Base-by-base conservation (phyloP, 2,888 invertebrate species). In the Alentia gelatinosa region DNA sequence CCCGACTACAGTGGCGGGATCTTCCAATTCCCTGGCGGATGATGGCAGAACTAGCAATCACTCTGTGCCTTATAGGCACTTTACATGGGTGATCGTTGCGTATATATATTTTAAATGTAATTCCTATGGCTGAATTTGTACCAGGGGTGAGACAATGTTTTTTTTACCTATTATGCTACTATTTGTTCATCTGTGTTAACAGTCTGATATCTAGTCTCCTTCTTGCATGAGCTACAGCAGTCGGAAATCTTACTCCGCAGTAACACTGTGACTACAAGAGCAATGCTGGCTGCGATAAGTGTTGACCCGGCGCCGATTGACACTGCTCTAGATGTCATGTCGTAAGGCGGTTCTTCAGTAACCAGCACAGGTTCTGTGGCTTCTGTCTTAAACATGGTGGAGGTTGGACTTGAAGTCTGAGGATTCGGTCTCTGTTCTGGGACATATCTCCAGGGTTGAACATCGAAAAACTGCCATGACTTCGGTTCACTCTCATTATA, bases 391-490 rank as follows among this genome's bases (percentile, higher is more conserved):
- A 30, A 4, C 12, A 30, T 9, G 19, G 26, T 5, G 15, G 63
- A 5, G 5, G 63, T 47, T 9, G 63, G 63, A 5, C n/a, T n/a
- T 5, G 63, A n/a, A 63, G 5, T 19, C 26, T 63, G 9, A 19
- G 63, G 26, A n/a, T 7, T 47, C 47, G 19, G 19, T 19, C 47
- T 19, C 30, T 74, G 74, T 74, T 74, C 30, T 74, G 4, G 74
- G 33, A 74, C 74, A 23, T 79, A 79, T 15, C 39, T 35, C 79
- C 79, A 79, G 15, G 79, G 79, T 12, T 37, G 39, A 37, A 39
- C 15, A 26, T 86, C 86, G 30, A 86, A 86, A 19, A 47, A 86
- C 30, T 86, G 86, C 86, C 86, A 86, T n/a, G 19, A 30, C 42
- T 86, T 42, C 5, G 42, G 30, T 47, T 3, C 1, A 1, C 30